Base-by-base conservation (phyloP, 2,888 invertebrate genomes). In the Campaea margaritaria region DNA sequence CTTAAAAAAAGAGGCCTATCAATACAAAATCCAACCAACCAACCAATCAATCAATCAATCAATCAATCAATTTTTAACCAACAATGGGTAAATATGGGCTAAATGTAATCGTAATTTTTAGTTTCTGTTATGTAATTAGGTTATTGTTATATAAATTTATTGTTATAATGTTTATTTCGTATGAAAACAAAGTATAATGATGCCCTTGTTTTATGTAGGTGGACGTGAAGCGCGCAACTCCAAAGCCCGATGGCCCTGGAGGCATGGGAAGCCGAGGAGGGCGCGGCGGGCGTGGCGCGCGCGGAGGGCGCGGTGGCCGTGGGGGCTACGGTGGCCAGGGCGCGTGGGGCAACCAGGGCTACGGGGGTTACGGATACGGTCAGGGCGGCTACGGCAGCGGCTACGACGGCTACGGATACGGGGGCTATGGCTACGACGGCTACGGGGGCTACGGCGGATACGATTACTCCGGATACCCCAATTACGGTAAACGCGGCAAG, bases 191-290 rank as follows among this genome's bases (percentile, higher is more conserved):
- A 27, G 27, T 27, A 27, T 27, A 27, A 27, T 27, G 7, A 15
- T 39, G 4, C 10, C 10, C 10, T 41, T 36, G 11, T 15, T 49
- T 10, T 61, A 45, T 74, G 49, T 81, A 96, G 96, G 97, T 98
- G 60, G 98, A 99, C 88, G 98, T 99, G 39, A 98, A 98, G 91
- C 96, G 97, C 82, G 98, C 98, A 46, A 98, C 98, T 53, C 98
- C 98, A 11, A 97, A 97, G 87, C 96, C 96, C 2, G 97, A 97
- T 74, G 95, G 95, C 15, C 93, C 95, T 47, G 95, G 96, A 14
- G 95, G 95, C 54, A 91, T 94, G 77, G 93, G 95, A 34, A 93
- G 94, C 43, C 95, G 96, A 21, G 95, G 95, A 0, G 91, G 93
- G 0, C 92, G 95, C 13, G 95, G 95, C 0, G 94, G 95, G 28